Conservation (phyloP, 2,113 vertebrate genomes). For the Montifringilla adamsi region DNA sequence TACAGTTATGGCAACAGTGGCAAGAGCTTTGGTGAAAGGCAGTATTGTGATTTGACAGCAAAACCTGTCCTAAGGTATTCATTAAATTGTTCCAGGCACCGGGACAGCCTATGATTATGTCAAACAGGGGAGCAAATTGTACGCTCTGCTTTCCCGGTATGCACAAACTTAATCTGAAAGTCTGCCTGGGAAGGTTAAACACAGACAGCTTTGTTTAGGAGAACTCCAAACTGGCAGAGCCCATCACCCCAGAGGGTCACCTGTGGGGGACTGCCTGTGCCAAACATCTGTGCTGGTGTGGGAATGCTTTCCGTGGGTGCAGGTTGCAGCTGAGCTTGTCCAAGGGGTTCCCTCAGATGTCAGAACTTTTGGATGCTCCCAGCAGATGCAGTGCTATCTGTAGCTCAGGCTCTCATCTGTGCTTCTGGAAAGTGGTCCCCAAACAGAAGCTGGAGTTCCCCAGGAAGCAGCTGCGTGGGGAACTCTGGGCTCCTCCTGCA, state of each 20-base stretch:
- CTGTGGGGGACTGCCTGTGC: rapidly evolving
- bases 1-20: neutral
- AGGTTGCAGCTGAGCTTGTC: neutral
- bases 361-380: neutral
- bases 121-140: neutral
- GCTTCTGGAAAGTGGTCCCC: neutral
- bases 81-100: neutral
- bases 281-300: rapidly evolving
- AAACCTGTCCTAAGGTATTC: neutral
- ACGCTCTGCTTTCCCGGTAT: neutral
- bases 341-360: neutral
- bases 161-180: rapidly evolving
- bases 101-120: conserved; percentile 32
- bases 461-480: neutral
- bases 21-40: neutral
- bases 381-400: neutral
- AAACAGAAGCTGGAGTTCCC: neutral
- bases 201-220: neutral
- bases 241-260: rapidly evolving
- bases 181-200: neutral
- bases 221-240: neutral
- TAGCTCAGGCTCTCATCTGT: neutral
- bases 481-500: neutral
- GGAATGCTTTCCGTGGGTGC: neutral
- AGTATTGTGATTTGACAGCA: conserved; percentile 4